phyloP scores from a whole-genome alignment of 2,888 invertebrate genomes.

The Neuroscelio doddi region DNA sequence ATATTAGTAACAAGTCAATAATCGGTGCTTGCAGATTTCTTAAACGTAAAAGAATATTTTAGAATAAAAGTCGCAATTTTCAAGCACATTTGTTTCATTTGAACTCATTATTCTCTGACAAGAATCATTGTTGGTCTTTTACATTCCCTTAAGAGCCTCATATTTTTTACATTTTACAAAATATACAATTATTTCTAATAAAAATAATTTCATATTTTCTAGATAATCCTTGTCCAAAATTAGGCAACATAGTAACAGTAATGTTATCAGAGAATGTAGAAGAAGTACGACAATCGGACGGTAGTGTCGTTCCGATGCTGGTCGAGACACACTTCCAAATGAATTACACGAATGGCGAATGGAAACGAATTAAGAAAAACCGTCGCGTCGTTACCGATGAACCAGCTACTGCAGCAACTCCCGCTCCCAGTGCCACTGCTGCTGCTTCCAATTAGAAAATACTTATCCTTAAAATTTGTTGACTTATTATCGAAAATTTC shows the following conservation, averaged over 20 bases:
- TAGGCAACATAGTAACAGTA: slow-evolving; percentile 96
- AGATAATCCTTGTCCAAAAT: slow-evolving; percentile 98
- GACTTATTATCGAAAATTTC: too few species aligned
- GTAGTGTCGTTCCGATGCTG: slow-evolving; percentile 83
- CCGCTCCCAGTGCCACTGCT: slow-evolving; percentile 56
- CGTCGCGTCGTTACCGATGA: slow-evolving; percentile 78
- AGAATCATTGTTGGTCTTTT: too few species aligned
- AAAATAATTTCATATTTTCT: slow-evolving; percentile 57
- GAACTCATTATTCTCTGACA: too few species aligned
- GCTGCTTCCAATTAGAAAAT: slow-evolving; percentile 60
- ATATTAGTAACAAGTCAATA: too few species aligned
- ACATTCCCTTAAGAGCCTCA: too few species aligned
- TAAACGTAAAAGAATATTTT: too few species aligned
- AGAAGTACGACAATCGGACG: slow-evolving; percentile 89
- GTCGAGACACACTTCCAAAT: slow-evolving; percentile 98
- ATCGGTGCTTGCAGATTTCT: too few species aligned
- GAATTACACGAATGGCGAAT: slow-evolving; percentile 98
- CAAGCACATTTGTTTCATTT: too few species aligned
- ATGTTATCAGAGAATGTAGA: slow-evolving; percentile 94
- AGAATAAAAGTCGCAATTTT: too few species aligned
- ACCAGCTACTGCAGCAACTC: slow-evolving; percentile 54
- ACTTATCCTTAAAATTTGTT: too few species aligned
- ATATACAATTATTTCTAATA: background rate
- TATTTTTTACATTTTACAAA: background rate
- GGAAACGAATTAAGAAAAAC: slow-evolving; percentile 95